Evolutionary conservation across 2,888 invertebrate genomes (phyloP), one percentile per base, ranked within the genome.

Genomic region (Philaethria dido): DNA sequence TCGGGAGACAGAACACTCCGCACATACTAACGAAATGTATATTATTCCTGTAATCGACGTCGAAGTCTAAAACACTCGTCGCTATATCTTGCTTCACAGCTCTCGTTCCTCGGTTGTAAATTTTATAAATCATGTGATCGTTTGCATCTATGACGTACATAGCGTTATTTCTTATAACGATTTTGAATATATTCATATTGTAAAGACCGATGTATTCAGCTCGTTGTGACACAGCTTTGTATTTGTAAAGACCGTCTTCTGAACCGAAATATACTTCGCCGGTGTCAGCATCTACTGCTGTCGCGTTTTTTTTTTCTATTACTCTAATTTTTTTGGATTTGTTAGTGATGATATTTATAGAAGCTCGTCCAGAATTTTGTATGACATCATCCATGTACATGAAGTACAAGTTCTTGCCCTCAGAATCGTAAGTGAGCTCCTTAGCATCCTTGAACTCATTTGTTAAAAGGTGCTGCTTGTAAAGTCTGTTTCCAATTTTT

Each of bases 261-360:
- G 90, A 86, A 13, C 92, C 92, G 65, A 92, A 92, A 68, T 89
- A 92, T 0, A 91, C 87, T 13, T 89, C 87, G 1, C 92, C 81
- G 0, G 84, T 81, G 0, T 88, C 90, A 0, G 75, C 0, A 64
- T 92, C 89, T 0, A 91, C 84, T 0, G 87, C 89, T 16, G 86
- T 85, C 0, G 91, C 92, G 74, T 88, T 91, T 64, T 91, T 91
- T 54, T 78, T 86, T 60, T 77, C 71, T 16, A 92, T 89, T 0
- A 89, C 89, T 62, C 79, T 75, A 2, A 92, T 82, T 80, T 85
- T 90, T 54, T 52, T 76, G 0, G 81, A 62, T 66, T 83, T 71
- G 75, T 88, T 91, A 0, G 89, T 89, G 3, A 87, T 74, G 1
- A 88, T 73, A 71, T 92, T 92, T 0, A 91, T 72, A 47, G 71